phyloP scores from a whole-genome alignment of 2,888 invertebrate species.

The Tetheella fluctuosa region DNA sequence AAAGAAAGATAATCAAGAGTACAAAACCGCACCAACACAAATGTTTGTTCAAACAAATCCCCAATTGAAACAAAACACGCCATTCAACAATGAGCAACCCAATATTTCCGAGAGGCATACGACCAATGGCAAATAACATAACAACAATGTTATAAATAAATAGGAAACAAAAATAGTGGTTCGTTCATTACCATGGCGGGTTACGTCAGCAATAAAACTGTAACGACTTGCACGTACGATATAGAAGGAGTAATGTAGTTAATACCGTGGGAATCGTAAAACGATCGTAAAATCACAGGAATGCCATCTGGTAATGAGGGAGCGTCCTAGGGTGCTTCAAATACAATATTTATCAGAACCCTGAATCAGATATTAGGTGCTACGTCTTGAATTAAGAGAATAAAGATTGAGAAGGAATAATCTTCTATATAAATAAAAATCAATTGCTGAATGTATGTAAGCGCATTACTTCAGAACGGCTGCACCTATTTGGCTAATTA shows the following conservation, averaged over 20 bases:
- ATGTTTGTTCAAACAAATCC: not conserved
- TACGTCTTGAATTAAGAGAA: not conserved
- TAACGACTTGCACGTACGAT: slow-evolving; percentile 32
- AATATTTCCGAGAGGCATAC: slow-evolving; percentile 19
- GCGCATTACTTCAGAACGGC: too few species aligned
- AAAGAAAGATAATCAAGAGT: too few species aligned
- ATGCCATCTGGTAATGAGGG: not conserved
- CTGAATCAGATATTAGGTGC: not conserved
- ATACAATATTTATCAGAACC: slow-evolving; percentile 2
- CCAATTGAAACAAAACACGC: slow-evolving; percentile 23
- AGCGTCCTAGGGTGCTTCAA: not conserved
- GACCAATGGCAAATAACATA: slow-evolving; percentile 24
- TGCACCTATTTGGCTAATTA: too few species aligned
- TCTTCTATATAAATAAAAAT: too few species aligned
- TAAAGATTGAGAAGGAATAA: not conserved
- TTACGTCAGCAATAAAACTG: slow-evolving; percentile 43
- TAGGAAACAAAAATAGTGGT: slow-evolving; percentile 28
- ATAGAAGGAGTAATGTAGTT: slow-evolving; percentile 24
- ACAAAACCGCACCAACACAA: not conserved
- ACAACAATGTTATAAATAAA: slow-evolving; percentile 21
- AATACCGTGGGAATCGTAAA: slow-evolving; percentile 43
- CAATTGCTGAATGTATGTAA: too few species aligned
- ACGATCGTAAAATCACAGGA: slow-evolving; percentile 27
- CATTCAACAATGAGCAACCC: slow-evolving; percentile 27
- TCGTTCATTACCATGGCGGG: slow-evolving; percentile 32